phyloP scores from a whole-genome alignment of 2,797 vertebrate species.

The Macrochelys suwanniensis region DNA sequence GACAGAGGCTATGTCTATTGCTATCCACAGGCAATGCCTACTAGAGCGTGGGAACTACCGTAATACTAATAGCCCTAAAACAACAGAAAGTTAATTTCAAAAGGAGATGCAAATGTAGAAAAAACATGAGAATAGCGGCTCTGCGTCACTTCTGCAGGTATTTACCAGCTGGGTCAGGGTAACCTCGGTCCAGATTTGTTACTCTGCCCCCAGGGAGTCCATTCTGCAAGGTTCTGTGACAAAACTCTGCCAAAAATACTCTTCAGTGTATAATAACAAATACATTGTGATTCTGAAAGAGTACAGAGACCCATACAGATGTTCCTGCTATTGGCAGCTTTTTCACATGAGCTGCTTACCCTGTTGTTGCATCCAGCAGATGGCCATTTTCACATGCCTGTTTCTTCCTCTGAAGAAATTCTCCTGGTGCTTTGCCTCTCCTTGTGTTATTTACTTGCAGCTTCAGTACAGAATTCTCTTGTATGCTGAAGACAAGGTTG shows the following conservation, averaged over 20 bases:
- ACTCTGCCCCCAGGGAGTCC: neutral
- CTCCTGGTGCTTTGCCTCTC: conserved; percentile 2
- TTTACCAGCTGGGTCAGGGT: conserved; percentile 38
- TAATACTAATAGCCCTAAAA: neutral
- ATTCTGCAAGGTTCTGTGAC: conserved; percentile 28
- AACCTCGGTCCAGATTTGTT: conserved; percentile 20
- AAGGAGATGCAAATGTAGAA: neutral
- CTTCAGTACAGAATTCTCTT: neutral
- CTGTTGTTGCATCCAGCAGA: conserved; percentile 22
- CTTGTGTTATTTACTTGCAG: neutral
- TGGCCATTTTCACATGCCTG: conserved; percentile 26
- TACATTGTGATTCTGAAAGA: conserved; percentile 21
- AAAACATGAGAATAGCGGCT: neutral
- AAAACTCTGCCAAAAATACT: conserved; percentile 40
- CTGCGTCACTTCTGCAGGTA: conserved; percentile 29
- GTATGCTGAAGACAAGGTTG: conserved; percentile 21
- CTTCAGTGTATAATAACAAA: conserved; percentile 38
- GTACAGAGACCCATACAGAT: conserved; percentile 48
- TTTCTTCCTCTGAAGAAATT: neutral
- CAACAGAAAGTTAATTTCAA: neutral
- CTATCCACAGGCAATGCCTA: neutral
- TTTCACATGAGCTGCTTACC: conserved; percentile 11
- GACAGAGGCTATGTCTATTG: neutral
- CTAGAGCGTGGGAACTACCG: neutral
- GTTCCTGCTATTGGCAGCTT: conserved; percentile 19